These are phyloP conservation scores for Dexiosoma caninum DNA, from an alignment of 2,888 invertebrate genomes.

Conservation along the genomic window DNA sequence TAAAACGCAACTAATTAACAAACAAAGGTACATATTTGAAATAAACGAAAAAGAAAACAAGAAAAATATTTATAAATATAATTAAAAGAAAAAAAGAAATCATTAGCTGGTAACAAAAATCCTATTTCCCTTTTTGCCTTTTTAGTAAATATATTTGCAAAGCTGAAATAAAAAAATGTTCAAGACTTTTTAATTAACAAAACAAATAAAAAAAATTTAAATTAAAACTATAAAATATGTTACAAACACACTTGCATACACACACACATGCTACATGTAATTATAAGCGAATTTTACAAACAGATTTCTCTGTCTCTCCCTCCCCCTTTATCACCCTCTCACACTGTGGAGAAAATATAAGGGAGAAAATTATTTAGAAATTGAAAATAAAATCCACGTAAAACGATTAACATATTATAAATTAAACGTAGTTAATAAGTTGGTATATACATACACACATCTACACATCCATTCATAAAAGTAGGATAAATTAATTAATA, in stretches of 20 bases:
- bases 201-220: conserved; percentile 25
- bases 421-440: too few species aligned
- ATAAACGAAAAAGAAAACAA: too few species aligned
- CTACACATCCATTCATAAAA: background rate
- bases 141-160: conserved; percentile 59
- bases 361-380: conserved; percentile 2
- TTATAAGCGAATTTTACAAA: conserved; percentile 13
- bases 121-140: conserved; percentile 62
- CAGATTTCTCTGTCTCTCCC: background rate
- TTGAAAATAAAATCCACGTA: background rate
- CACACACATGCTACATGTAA: background rate
- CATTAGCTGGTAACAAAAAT: conserved; percentile 39
- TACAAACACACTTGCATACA: background rate
- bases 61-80: conserved; percentile 14
- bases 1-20: background rate
- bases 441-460: background rate
- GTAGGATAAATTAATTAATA: conserved; percentile 22
- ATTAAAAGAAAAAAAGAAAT: background rate
- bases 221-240: background rate
- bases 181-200: conserved; percentile 52
- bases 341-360: too few species aligned
- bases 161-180: conserved; percentile 59
- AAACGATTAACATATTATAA: background rate
- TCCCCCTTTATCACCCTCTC: too few species aligned
- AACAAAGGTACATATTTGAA: background rate